phyloP scores from a whole-genome alignment of 2,797 vertebrate genomes.

The Hyperoplus lanceolatus region DNA sequence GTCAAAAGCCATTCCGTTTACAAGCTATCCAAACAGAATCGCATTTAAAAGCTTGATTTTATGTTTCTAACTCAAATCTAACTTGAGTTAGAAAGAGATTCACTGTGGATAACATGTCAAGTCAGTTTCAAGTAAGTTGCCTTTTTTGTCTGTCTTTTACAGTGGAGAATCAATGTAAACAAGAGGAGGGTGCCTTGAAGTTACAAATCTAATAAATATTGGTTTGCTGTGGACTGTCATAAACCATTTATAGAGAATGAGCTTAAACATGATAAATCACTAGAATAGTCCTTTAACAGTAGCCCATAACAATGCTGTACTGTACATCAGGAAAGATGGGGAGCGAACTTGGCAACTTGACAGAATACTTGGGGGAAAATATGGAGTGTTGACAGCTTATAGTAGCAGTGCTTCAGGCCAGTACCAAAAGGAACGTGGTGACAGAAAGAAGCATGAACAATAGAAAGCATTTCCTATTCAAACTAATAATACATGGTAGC shows the following conservation, averaged over 20 bases:
- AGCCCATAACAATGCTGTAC: slow-evolving; percentile 16
- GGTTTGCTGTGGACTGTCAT: neutral
- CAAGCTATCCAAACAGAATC: neutral
- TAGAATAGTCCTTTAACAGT: slow-evolving; percentile 35
- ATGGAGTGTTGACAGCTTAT: slow-evolving; percentile 60
- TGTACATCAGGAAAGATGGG: slow-evolving; percentile 21
- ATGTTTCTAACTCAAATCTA: neutral
- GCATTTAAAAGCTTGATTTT: neutral
- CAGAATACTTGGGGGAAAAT: slow-evolving; percentile 50
- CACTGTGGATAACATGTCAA: neutral
- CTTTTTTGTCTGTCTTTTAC: slow-evolving; percentile 11
- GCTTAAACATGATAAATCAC: slow-evolving; percentile 33
- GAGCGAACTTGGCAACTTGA: slow-evolving; percentile 64
- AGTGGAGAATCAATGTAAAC: slow-evolving; percentile 23
- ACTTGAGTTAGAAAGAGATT: slow-evolving; percentile 9
- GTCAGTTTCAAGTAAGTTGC: neutral
- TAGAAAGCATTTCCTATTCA: slow-evolving; percentile 40
- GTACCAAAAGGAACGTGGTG: slow-evolving; percentile 45
- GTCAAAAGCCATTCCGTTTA: too few species aligned
- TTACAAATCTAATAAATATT: slow-evolving; percentile 11
- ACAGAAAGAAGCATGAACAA: slow-evolving; percentile 25
- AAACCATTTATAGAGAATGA: slow-evolving; percentile 23
- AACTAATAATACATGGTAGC: slow-evolving; percentile 47
- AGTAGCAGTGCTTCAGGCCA: slow-evolving; percentile 51
- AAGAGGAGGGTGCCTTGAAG: slow-evolving; percentile 4